Conservation (phyloP, 37 sponge, comb jelly and placozoan genomes). For the Dysidea cf. avara region DNA sequence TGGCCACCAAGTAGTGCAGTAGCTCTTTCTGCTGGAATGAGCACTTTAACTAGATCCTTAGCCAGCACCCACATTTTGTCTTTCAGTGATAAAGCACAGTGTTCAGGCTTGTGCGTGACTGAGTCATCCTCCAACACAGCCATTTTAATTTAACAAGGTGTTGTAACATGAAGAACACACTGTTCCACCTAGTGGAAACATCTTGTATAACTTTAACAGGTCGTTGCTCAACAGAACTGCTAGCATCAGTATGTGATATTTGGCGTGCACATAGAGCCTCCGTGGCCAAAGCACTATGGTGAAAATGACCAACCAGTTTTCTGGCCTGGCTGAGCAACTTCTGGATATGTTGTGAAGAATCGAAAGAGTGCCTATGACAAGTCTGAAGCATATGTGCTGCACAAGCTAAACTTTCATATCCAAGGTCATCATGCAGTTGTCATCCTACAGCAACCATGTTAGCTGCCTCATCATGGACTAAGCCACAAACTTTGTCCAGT, state of each 20-base stretch:
- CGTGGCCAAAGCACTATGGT: neutral
- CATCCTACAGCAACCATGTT: neutral
- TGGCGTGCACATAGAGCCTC: slow-evolving; percentile 1
- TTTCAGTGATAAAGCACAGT: neutral
- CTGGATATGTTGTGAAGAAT: slow-evolving; percentile 5
- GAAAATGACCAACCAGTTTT: slow-evolving; percentile 1
- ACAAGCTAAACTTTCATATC: neutral
- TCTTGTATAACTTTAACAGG: slow-evolving; percentile 3
- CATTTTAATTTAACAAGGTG: neutral
- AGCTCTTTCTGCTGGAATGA: neutral
- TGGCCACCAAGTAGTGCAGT: slow-evolving; percentile 14
- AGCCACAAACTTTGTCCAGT: neutral
- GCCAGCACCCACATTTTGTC: neutral
- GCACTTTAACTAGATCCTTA: neutral
- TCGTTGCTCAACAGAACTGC: too few relatives aligned
- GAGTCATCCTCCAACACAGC: slow-evolving; percentile 10
- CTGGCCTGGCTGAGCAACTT: neutral
- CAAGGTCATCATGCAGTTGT: neutral
- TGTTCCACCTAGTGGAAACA: too few relatives aligned
- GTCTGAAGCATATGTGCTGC: slow-evolving; percentile 8
- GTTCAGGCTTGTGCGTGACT: neutral
- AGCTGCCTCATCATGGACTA: slow-evolving; percentile 14
- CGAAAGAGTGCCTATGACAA: neutral
- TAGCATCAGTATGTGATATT: too few relatives aligned
- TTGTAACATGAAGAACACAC: neutral